phyloP scores from a whole-genome alignment of 2,888 invertebrate species.

The Erebia ligea region DNA sequence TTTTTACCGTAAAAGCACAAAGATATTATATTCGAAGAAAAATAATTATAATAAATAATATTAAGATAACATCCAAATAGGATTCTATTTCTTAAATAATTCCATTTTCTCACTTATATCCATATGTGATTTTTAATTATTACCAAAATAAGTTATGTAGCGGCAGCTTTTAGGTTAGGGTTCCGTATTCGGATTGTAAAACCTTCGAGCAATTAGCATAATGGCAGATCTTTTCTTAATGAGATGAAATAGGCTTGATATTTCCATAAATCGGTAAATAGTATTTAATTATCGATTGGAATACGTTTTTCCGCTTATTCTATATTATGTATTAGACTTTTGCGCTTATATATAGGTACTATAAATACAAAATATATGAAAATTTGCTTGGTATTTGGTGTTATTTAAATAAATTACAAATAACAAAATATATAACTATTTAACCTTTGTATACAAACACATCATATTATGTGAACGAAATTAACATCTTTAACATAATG shows the following conservation, averaged over 20 bases:
- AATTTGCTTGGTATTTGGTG: slow-evolving; percentile 60
- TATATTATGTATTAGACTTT: neutral
- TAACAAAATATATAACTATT: slow-evolving; percentile 59
- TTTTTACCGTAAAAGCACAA: slow-evolving; percentile 21
- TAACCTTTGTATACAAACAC: slow-evolving; percentile 31
- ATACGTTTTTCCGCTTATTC: neutral
- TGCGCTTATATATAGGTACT: slow-evolving; percentile 4
- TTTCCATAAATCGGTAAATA: neutral
- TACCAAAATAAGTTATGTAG: neutral
- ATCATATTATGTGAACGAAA: slow-evolving; percentile 29
- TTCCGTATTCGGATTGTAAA: too few species aligned
- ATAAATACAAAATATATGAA: slow-evolving; percentile 56
- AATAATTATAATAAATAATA: too few species aligned
- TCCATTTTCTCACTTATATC: too few species aligned
- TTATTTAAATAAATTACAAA: slow-evolving; percentile 64
- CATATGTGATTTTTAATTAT: neutral
- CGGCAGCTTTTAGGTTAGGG: neutral
- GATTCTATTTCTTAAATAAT: neutral
- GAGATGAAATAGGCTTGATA: neutral
- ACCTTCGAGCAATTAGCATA: neutral
- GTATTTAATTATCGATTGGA: neutral
- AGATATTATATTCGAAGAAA: neutral
- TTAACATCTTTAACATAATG: slow-evolving; percentile 26
- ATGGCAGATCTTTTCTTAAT: neutral
- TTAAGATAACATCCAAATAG: neutral